Percentiles rank a stretch among this genome's conserved stretches.
phyloP scores from a whole-genome alignment of 2,113 vertebrate species.

The Hypocryptadius cinnamomeus region DNA sequence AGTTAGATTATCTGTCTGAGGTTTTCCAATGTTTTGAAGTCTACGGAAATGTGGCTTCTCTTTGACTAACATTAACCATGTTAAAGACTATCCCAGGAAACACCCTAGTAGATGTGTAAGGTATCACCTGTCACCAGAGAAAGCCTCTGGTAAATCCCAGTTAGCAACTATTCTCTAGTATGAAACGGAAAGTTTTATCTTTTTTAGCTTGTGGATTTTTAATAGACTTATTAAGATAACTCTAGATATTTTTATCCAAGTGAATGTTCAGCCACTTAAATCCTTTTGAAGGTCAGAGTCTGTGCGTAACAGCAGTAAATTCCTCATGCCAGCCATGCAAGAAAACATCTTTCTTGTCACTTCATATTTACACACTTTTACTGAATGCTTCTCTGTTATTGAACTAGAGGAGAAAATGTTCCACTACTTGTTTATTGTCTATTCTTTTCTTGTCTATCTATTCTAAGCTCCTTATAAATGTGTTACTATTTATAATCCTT shows the following conservation, averaged over 20 bases:
- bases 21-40: not conserved
- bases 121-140: not conserved
- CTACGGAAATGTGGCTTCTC: not conserved
- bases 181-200: not conserved
- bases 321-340: not conserved
- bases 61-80: not conserved
- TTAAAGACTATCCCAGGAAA: not conserved
- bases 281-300: not conserved
- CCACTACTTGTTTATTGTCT: not conserved
- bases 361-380: not conserved
- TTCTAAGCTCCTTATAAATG: not conserved
- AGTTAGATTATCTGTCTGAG: not conserved
- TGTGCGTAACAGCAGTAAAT: not conserved
- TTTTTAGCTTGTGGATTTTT: not conserved
- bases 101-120: not conserved
- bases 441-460: not conserved
- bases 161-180: not conserved
- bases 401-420: not conserved
- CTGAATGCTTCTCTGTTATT: not conserved
- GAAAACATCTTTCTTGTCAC: not conserved
- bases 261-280: not conserved
- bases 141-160: not conserved
- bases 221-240: not conserved
- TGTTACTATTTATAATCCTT: not conserved
- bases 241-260: not conserved